Evolutionary conservation across 2,113 vertebrate genomes (phyloP).

Genomic region (Leiothrix lutea): DNA sequence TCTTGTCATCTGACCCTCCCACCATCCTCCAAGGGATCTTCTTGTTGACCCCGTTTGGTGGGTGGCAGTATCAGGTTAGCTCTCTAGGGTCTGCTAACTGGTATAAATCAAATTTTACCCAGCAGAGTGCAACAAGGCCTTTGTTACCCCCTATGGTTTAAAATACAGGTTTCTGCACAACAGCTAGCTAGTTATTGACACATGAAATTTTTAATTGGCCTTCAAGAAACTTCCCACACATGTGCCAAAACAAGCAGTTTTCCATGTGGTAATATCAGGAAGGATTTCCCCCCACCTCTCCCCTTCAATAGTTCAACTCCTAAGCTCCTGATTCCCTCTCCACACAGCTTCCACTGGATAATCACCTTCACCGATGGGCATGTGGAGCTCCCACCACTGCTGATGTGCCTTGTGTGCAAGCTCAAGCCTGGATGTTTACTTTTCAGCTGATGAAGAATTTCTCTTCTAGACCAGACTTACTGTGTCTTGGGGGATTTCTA

Average conservation of each 20-base stretch:
- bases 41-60: accelerated
- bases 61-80: neutral
- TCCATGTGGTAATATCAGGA: neutral
- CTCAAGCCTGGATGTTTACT: too few species aligned
- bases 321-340: neutral
- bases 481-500: neutral
- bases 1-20: neutral
- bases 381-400: accelerated
- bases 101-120: neutral
- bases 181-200: neutral
- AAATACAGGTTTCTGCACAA: neutral
- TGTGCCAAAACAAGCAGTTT: neutral
- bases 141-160: neutral
- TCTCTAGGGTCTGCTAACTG: neutral
- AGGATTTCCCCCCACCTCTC: accelerated
- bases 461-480: neutral
- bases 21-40: neutral
- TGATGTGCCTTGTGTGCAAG: neutral
- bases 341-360: neutral
- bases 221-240: neutral
- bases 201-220: neutral
- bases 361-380: accelerated
- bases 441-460: neutral
- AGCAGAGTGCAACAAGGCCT: neutral
- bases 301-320: neutral